Conservation (phyloP, 2,113 vertebrate genomes). For the Tachysurus vachellii region DNA sequence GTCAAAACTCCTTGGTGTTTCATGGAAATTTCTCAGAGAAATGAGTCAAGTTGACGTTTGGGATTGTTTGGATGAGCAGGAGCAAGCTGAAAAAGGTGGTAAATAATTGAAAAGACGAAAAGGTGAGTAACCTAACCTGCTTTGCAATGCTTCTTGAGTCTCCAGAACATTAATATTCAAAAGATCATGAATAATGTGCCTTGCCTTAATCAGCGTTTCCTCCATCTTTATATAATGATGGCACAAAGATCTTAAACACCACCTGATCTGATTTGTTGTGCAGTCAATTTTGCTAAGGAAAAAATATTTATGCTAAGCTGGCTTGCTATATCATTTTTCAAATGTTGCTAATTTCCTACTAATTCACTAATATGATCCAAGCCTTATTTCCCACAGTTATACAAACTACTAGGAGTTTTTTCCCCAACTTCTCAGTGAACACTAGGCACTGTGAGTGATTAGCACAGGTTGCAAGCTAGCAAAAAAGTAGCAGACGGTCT, state of each 20-base stretch:
- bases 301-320: not conserved
- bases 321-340: not conserved
- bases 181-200: not conserved
- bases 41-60: not conserved
- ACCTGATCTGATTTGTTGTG: not conserved
- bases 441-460: not conserved
- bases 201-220: not conserved
- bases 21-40: not conserved
- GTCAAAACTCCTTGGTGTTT: not conserved
- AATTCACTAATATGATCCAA: not conserved
- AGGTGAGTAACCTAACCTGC: slow-evolving; percentile 33
- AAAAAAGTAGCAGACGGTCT: not conserved
- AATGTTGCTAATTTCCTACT: not conserved
- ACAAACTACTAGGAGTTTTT: not conserved
- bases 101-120: slow-evolving; percentile 24
- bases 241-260: not conserved
- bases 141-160: not conserved
- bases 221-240: not conserved
- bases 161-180: slow-evolving; percentile 31
- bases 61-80: not conserved
- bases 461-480: not conserved
- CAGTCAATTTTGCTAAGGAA: not conserved
- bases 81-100: not conserved
- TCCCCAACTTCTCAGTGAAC: not conserved
- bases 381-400: not conserved